Percentiles rank a stretch among this genome's conserved stretches.
Evolutionary conservation across 2,113 vertebrate species (phyloP).

Genomic region (Tricholaema leucomelas): DNA sequence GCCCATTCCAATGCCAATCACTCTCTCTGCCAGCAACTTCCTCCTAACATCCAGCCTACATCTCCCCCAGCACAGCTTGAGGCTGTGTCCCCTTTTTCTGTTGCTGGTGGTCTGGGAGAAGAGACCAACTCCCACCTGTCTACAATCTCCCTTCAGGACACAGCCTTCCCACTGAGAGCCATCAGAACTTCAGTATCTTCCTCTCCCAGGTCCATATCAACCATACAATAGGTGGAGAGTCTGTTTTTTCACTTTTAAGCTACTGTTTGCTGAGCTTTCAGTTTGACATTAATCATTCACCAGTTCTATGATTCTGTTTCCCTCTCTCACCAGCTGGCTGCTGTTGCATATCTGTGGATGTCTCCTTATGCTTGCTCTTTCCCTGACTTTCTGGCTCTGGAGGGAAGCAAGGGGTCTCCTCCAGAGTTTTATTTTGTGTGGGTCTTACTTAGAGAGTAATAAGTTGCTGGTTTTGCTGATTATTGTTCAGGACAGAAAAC

Average conservation of each 20-base stretch:
- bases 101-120: no score
- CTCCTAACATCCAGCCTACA: no score
- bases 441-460: background rate
- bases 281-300: background rate
- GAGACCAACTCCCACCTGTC: no score
- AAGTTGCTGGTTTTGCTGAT: background rate
- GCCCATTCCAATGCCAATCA: no score
- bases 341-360: background rate
- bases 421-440: background rate
- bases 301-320: background rate
- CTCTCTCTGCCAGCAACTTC: no score
- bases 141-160: no score
- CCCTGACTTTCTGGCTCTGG: background rate
- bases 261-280: background rate
- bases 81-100: no score
- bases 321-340: background rate
- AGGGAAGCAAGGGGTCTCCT: background rate
- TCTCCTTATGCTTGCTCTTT: rapidly evolving
- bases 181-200: background rate
- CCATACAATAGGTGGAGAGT: background rate
- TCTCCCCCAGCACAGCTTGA: no score
- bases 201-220: background rate
- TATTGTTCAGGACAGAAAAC: background rate
- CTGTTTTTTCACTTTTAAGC: background rate
- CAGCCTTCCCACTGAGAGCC: background rate